Conservation (phyloP, 2,797 vertebrate genomes). For the Morus bassanus region DNA sequence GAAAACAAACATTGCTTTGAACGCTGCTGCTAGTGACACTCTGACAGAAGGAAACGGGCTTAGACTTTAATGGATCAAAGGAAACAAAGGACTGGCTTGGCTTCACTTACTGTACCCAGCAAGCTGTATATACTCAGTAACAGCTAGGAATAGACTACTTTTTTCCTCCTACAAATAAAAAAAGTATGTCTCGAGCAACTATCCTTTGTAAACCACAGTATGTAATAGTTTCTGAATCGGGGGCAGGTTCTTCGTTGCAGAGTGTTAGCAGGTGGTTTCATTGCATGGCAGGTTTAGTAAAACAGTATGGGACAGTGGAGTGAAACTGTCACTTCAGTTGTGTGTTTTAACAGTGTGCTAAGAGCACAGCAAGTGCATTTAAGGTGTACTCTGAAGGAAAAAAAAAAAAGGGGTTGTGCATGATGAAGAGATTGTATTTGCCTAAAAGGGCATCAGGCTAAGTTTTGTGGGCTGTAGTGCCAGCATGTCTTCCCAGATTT, state of each 20-base stretch:
- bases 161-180: background rate
- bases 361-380: background rate
- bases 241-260: background rate
- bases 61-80: conserved; percentile 32
- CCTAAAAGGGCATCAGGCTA: background rate
- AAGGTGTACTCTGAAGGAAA: background rate
- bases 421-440: background rate
- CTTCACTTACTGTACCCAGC: conserved; percentile 30
- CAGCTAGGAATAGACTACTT: background rate
- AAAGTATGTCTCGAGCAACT: background rate
- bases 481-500: background rate
- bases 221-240: background rate
- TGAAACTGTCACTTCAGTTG: background rate
- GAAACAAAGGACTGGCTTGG: conserved; percentile 37
- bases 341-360: background rate
- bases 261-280: background rate
- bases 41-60: conserved; percentile 1
- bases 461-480: background rate
- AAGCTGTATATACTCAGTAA: conserved; percentile 14
- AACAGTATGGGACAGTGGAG: background rate
- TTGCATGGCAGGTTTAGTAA: background rate
- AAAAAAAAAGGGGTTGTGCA: background rate
- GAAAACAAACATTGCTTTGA: conserved; percentile 57
- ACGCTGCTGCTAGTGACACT: conserved; percentile 5
- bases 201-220: background rate